phyloP scores from a whole-genome alignment of 2,113 vertebrate species.

The Corynorhinus townsendii region DNA sequence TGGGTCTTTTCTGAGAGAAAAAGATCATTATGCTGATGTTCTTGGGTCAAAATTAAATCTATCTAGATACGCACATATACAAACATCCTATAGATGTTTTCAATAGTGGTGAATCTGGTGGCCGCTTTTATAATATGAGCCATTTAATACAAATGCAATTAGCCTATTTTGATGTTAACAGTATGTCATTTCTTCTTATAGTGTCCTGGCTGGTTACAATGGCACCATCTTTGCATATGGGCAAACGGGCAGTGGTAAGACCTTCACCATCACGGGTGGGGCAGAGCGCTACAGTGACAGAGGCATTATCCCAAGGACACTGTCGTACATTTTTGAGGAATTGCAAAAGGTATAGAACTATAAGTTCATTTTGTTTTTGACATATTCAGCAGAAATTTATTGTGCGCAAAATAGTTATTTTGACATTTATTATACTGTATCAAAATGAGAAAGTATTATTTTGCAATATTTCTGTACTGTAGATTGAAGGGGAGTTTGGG shows the following conservation, averaged over 20 bases:
- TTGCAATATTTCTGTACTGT: background rate
- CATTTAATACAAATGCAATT: background rate
- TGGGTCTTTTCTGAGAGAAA: background rate
- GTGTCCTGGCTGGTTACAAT: constrained; percentile 93
- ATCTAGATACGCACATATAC: background rate
- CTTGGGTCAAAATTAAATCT: background rate
- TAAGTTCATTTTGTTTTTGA: background rate
- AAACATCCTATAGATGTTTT: background rate
- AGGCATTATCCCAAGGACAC: constrained; percentile 93
- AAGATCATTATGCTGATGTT: background rate
- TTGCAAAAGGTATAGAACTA: constrained; percentile 83
- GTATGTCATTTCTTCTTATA: constrained; percentile 57
- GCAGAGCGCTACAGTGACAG: constrained; percentile 90
- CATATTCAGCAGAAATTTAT: constrained; percentile 16
- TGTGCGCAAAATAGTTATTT: background rate
- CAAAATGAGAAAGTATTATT: background rate
- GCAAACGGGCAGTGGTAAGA: constrained; percentile 97
- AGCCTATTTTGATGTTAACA: background rate
- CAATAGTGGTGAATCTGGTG: background rate
- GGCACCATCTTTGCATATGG: constrained; percentile 98
- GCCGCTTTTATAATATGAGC: background rate
- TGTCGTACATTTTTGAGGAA: constrained; percentile 90
- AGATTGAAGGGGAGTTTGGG: background rate
- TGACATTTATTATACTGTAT: background rate
- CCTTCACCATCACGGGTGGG: constrained; percentile 96